These are phyloP conservation scores for Mycalesis mineus DNA, from an alignment of 2,888 invertebrate genomes.

Conservation along the genomic window DNA sequence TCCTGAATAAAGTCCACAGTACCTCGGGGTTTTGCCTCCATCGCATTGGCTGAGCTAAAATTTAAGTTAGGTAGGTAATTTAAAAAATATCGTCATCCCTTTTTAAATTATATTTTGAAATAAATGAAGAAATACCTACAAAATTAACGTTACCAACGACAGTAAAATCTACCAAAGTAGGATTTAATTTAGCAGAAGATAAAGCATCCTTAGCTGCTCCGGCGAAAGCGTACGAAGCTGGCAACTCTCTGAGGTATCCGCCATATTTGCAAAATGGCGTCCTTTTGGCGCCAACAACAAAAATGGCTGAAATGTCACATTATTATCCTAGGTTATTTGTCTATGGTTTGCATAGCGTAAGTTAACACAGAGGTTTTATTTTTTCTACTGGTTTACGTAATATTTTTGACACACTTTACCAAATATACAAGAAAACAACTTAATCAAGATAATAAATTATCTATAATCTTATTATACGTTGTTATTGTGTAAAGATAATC, in stretches of 20 bases:
- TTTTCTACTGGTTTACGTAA: too few species aligned
- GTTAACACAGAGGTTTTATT: neutral
- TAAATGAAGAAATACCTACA: slow-evolving; percentile 41
- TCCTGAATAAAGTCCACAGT: slow-evolving; percentile 89
- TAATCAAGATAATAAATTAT: too few species aligned
- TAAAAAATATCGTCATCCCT: too few species aligned
- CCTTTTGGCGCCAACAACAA: slow-evolving; percentile 63
- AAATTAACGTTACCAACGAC: slow-evolving; percentile 62
- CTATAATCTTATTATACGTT: too few species aligned
- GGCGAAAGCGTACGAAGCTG: slow-evolving; percentile 59
- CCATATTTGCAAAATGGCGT: slow-evolving; percentile 68
- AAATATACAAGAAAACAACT: too few species aligned
- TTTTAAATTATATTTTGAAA: neutral
- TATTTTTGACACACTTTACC: too few species aligned
- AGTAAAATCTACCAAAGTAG: slow-evolving; percentile 51
- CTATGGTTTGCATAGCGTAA: neutral
- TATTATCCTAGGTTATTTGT: neutral
- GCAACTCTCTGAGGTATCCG: slow-evolving; percentile 54
- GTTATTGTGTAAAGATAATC: neutral
- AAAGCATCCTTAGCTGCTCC: slow-evolving; percentile 61
- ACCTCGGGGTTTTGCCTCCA: slow-evolving; percentile 91
- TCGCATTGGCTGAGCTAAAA: slow-evolving; percentile 86
- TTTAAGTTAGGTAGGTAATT: neutral
- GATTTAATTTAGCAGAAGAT: slow-evolving; percentile 47
- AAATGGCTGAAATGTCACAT: slow-evolving; percentile 47